Base-by-base conservation (phyloP, 2,797 vertebrate species). In the Rhinoraja longicauda region DNA sequence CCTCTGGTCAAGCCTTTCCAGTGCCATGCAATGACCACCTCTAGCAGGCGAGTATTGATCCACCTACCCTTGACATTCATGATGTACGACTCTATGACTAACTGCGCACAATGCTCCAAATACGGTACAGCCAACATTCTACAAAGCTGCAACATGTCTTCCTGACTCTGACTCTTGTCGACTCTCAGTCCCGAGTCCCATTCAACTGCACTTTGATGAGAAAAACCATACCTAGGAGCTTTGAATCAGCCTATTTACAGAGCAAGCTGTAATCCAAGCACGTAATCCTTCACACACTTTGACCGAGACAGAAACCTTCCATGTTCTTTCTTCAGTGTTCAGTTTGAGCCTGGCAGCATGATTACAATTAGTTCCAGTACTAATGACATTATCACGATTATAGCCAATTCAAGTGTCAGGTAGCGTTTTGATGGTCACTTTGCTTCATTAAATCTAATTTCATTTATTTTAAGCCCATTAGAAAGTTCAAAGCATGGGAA, bases 381-480 rank as follows among this genome's bases (percentile, higher is more conserved):
- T 88, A 88, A 88, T 67, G n/a, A 67, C 59, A n/a, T 73, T 36
- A 32, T 36, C 84, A 62, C 59, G 62, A 67, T 67, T 88, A 64
- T 29, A 8, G 84, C 59, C 84, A 88, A 88, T 67, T 88, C 84
- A 72, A 92, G 24, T 92, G 90, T 92, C 90, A 75, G 36, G 90
- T 75, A 73, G 90, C 39, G 10, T 53, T 92, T 92, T 92, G 90
- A 92, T 75, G 90, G 90, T 92, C 90, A 92, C 57, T 92, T 75
- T 72, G 90, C 26, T 92, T 73, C 90, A 92, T 92, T 92, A 92
- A 92, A 73, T 92, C 70, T 92, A 92, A 92, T 92, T 75, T 73
- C 90, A 92, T 53, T 92, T 92, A 92, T 92, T 75, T 72, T 75
- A 92, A 92, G 72, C 70, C 36, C 26, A 39, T 92, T 53, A 53